Conservation (phyloP, 2,113 vertebrate genomes). For the Agapornis roseicollis region DNA sequence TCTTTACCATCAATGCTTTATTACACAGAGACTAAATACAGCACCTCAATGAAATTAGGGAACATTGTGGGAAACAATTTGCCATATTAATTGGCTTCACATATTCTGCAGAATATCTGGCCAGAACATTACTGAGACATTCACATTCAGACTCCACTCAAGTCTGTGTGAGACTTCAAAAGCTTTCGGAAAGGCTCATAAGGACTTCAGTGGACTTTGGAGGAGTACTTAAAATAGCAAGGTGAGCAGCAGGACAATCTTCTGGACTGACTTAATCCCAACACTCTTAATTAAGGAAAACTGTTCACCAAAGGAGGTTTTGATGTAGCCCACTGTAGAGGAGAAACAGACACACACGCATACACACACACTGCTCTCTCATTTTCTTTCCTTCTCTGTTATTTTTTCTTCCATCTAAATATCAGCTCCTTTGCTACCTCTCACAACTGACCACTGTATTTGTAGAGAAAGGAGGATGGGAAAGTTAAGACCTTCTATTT, state of each 20-base stretch:
- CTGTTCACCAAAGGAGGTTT: background rate
- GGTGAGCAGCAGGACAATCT: background rate
- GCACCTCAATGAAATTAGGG: constrained; percentile 51
- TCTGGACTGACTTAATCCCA: background rate
- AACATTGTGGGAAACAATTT: background rate
- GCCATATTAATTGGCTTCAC: background rate
- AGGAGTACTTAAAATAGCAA: background rate
- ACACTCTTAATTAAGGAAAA: background rate
- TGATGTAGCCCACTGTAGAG: background rate
- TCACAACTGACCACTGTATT: background rate
- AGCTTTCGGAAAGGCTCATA: background rate
- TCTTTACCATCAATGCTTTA: constrained; percentile 54
- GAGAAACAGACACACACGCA: background rate
- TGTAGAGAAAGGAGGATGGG: background rate
- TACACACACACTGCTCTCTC: no score
- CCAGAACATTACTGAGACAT: background rate
- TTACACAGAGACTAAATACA: constrained; percentile 27
- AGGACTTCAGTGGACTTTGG: background rate
- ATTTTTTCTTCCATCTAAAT: background rate
- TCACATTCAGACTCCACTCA: background rate
- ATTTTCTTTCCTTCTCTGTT: background rate
- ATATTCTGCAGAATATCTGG: background rate
- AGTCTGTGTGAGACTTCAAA: background rate
- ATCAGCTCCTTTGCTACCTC: background rate
- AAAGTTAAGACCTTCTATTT: background rate